Base-by-base conservation (phyloP, 2,113 vertebrate genomes). In the Grallaria varia region DNA sequence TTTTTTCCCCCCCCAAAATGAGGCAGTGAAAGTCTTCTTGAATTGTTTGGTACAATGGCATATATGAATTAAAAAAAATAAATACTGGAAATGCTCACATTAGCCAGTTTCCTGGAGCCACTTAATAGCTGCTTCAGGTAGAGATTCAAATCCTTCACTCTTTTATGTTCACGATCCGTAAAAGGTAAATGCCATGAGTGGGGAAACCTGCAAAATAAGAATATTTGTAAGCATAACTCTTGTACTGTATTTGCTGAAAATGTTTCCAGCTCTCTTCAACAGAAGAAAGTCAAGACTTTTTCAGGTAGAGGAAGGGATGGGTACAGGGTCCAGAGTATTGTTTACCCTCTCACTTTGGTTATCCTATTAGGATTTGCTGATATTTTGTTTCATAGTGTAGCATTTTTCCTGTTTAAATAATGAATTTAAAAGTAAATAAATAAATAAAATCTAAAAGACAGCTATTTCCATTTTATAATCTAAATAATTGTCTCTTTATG, bases 91-190 rank as follows among this genome's bases (percentile, higher is more conserved):
- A 56, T 62, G 22, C 74, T 96, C 75, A 98, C 98, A 24, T 97
- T 96, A 84, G 97, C 90, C 47, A 98, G 53, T 66, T 97, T 87
- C 23, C 73, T 72, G 12, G 97, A 45, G 64, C 98, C 98, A 39
- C 97, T 97, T 81, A 99, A 98, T 37, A 99, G 97, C 93, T 98
- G 96, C 67, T 98, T 98, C 66, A 99, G 93, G 69, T 99, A 99
- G 64, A 96, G 96, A 93, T 98, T 99, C 58, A 99, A 97, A 82
- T 97, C 94, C 84, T 93, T 91, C 97, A 98, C 98, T 95, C 96
- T 98, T 79, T 89, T 98, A 75, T 97, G 95, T 42, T 98, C 93
- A 25, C 73, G 97, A 44, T 67, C 91, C 10, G 84, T 97, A 44
- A 98, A 98, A 31, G 98, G 98, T 91, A 98, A 90, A 66, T 97